Base-by-base conservation (phyloP, 2,797 vertebrate species). In the Myotis vivesi region DNA sequence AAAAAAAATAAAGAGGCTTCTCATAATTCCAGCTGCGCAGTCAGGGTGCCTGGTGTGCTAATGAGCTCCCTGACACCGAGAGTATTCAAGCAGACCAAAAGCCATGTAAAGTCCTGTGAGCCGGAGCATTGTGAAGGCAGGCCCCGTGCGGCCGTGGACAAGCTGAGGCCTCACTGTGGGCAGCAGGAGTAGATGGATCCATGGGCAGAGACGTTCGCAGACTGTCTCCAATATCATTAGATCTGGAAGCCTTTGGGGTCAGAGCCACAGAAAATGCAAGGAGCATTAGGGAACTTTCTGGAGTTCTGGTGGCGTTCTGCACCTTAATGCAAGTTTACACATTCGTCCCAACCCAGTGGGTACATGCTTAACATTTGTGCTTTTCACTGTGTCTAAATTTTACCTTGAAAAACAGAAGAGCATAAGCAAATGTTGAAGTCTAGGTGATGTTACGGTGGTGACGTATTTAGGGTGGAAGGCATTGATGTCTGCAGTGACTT, bases 1-100 rank as follows among this genome's bases (percentile, higher is more conserved):
- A n/a, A n/a, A n/a, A n/a, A n/a, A n/a, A n/a, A n/a, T n/a, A 19
- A 73, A 57, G 55, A 57, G 3, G 6, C 16, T 64, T 72, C 30
- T 66, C 41, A 9, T 7, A 8, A 22, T 59, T 46, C 9, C 30
- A 68, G 11, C 36, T 8, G 25, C 49, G 11, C n/a, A n/a, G 30
- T 25, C 5, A 22, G 11, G 23, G 38, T 13, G 8, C 19, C 72
- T 0, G 1, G 2, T 0, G 8, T 0, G 20, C 33, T 17, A 12
- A n/a, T 5, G 57, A 75, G 51, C 41, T 44, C 16, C 89, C 53
- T 0, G 11, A 30, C 25, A 16, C n/a, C 8, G 8, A 41, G 49
- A 68, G 57, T 30, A 33, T 57, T 53, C 62, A 25, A 92, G 16
- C 20, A 38, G 81, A 59, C 49, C 17, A 0, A 2, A 15, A 33